phyloP scores from a whole-genome alignment of 2,888 invertebrate genomes.

The Pediacus dermestoides region DNA sequence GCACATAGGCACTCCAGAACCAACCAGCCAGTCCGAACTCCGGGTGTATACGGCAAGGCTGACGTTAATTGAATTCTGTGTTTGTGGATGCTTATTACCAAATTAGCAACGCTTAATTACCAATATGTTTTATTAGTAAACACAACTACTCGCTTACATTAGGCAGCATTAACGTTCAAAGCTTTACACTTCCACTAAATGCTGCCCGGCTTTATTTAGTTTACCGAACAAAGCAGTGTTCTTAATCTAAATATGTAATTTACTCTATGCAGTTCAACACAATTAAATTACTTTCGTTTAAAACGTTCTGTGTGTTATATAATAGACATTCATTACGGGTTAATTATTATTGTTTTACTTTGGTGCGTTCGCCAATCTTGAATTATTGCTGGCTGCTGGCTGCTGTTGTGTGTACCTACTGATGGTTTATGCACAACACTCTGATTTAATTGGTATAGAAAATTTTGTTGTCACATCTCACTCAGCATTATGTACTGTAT shows the following conservation, averaged over 20 bases:
- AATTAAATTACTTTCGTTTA: constrained; percentile 9
- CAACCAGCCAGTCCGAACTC: constrained; percentile 4
- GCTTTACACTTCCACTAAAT: constrained; percentile 39
- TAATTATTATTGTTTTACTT: constrained; percentile 5
- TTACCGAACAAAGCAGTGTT: constrained; percentile 32
- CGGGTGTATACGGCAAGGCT: constrained; percentile 25
- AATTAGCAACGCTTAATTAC: constrained; percentile 53
- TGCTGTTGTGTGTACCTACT: too few relatives aligned
- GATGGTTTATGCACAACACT: too few relatives aligned
- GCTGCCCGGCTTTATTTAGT: constrained; percentile 38
- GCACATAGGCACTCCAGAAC: background rate
- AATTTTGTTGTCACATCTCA: too few relatives aligned
- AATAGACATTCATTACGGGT: constrained; percentile 3
- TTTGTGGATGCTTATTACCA: constrained; percentile 52
- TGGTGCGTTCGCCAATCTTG: too few relatives aligned
- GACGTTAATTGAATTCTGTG: constrained; percentile 51
- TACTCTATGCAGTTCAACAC: constrained; percentile 13
- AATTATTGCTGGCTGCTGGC: too few relatives aligned
- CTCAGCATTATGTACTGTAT: too few relatives aligned
- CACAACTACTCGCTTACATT: constrained; percentile 48
- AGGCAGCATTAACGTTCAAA: constrained; percentile 46
- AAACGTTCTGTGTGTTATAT: constrained; percentile 5
- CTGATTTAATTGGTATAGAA: too few relatives aligned
- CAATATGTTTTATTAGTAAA: constrained; percentile 52
- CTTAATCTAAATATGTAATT: constrained; percentile 30